Percentiles rank a stretch among this genome's conserved stretches.
phyloP scores from a whole-genome alignment of 2,797 vertebrate genomes.

The Vultur gryphus region DNA sequence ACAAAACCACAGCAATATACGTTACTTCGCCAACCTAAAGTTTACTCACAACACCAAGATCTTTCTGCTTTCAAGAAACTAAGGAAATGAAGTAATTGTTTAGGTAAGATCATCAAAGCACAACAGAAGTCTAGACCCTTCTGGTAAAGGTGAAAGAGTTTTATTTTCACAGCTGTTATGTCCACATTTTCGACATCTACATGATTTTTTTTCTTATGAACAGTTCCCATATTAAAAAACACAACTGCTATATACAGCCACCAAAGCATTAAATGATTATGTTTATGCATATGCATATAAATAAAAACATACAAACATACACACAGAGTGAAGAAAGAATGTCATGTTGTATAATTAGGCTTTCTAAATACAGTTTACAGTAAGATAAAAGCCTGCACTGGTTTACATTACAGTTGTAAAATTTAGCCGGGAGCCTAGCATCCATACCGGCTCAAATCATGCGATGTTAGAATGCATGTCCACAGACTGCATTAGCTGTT shows the following conservation, averaged over 20 bases:
- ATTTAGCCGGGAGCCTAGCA: background rate
- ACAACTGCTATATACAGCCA: background rate
- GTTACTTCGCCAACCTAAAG: background rate
- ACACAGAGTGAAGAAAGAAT: background rate
- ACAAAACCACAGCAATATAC: background rate
- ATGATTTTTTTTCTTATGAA: background rate
- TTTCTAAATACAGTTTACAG: background rate
- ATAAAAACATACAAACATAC: background rate
- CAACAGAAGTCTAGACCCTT: constrained; percentile 34
- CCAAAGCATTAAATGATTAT: background rate
- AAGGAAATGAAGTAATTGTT: constrained; percentile 64
- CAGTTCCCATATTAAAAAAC: background rate
- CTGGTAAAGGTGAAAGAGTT: constrained; percentile 38
- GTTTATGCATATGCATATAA: background rate
- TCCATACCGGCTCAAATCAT: background rate
- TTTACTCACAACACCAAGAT: background rate
- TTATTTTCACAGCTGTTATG: constrained; percentile 68
- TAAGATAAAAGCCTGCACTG: background rate
- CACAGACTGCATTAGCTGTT: background rate
- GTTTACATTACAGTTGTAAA: background rate
- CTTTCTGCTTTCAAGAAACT: background rate
- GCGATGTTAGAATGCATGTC: background rate
- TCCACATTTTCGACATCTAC: constrained; percentile 9
- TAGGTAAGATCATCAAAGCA: constrained; percentile 62
- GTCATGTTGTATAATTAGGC: background rate